Evolutionary conservation across 2,888 invertebrate species (phyloP).

Genomic region (Nineta flava): DNA sequence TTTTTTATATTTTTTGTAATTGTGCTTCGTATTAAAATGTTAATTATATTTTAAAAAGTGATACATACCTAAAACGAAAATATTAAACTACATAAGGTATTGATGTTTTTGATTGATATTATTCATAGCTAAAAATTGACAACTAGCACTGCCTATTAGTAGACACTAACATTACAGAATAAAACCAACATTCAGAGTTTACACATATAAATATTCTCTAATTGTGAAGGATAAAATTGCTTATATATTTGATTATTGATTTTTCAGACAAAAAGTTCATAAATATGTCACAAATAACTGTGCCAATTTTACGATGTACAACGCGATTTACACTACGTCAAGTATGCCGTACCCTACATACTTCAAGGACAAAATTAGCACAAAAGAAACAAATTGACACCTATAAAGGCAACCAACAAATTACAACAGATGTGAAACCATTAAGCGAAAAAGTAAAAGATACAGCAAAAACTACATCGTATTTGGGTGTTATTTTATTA

Average conservation of each 20-base stretch:
- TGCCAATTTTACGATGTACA: neutral
- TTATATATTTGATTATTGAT: constrained; percentile 1
- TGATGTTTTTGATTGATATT: neutral
- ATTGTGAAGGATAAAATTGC: neutral
- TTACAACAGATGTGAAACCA: constrained; percentile 38
- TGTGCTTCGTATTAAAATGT: too few species aligned
- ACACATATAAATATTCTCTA: neutral
- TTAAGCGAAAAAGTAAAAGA: constrained; percentile 70
- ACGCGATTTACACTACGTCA: neutral
- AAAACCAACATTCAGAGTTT: too few species aligned
- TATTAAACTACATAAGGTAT: neutral
- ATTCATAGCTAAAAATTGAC: neutral
- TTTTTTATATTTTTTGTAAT: too few species aligned
- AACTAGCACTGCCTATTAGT: neutral
- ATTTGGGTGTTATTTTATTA: constrained; percentile 63
- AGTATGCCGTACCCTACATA: neutral
- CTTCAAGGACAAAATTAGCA: neutral
- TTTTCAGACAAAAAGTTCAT: neutral
- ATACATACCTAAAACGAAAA: neutral
- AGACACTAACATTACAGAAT: neutral
- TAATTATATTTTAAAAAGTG: too few species aligned
- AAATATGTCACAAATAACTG: constrained; percentile 2
- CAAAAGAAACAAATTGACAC: neutral
- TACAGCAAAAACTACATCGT: constrained; percentile 76
- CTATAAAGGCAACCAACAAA: neutral